A percentile compares a stretch with the other conserved stretches of the same genome.
phyloP scores from a whole-genome alignment of 2,797 vertebrate species.

The Serranus cabrilla region DNA sequence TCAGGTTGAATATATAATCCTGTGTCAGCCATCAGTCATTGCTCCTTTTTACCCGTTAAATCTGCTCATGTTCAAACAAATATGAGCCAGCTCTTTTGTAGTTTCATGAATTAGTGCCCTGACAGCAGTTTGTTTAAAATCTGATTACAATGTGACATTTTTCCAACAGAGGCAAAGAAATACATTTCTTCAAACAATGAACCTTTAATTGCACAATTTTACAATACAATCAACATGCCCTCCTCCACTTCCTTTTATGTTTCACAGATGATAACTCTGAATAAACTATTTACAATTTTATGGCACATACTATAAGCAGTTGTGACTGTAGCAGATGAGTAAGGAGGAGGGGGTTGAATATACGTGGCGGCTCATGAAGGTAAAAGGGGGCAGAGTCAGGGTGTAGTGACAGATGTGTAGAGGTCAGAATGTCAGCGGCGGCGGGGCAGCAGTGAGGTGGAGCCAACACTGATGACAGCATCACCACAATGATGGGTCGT shows the following conservation, averaged over 20 bases:
- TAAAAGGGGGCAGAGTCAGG: slow-evolving; percentile 39
- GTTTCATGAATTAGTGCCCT: background rate
- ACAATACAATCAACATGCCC: slow-evolving; percentile 81
- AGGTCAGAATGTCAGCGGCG: slow-evolving; percentile 69
- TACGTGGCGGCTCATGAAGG: slow-evolving; percentile 27
- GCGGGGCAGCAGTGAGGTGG: slow-evolving; percentile 55
- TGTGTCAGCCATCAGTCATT: background rate
- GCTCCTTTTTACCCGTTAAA: background rate
- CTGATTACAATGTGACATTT: background rate
- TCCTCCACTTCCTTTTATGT: slow-evolving; percentile 78
- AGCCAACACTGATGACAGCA: slow-evolving; percentile 73
- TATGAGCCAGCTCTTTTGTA: background rate
- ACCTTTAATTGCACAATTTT: slow-evolving; percentile 86
- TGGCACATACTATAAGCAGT: slow-evolving; percentile 82
- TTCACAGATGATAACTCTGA: slow-evolving; percentile 82
- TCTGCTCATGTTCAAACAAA: background rate
- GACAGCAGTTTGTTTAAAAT: background rate
- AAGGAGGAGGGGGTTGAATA: slow-evolving; percentile 35
- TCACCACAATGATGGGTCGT: slow-evolving; percentile 96
- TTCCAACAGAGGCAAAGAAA: slow-evolving; percentile 27
- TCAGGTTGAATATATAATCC: background rate
- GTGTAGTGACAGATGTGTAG: slow-evolving; percentile 34
- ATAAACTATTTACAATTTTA: slow-evolving; percentile 86
- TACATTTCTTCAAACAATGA: slow-evolving; percentile 77
- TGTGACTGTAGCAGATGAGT: slow-evolving; percentile 53